Conservation (phyloP, 2,888 invertebrate genomes). For the Xanthostigma xanthostigma region DNA sequence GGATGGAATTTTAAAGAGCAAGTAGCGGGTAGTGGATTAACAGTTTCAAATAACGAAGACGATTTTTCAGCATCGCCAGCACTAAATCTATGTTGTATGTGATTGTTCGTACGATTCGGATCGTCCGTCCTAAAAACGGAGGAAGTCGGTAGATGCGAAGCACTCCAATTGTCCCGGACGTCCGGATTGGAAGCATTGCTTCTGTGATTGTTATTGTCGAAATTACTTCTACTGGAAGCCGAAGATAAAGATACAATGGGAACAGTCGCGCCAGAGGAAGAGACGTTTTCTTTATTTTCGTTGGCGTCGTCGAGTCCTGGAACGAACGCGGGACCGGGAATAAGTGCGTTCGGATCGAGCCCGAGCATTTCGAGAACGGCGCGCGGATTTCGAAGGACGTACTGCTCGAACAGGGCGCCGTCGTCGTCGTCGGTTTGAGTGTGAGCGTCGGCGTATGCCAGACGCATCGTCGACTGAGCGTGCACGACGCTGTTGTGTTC, state of each 20-base stretch:
- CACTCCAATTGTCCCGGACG: conserved; percentile 26
- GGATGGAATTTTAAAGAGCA: conserved; percentile 44
- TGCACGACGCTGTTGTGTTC: conserved; percentile 18
- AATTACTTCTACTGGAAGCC: not conserved
- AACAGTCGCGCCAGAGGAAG: no score
- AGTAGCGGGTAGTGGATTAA: conserved; percentile 42
- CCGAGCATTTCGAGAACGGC: conserved; percentile 59
- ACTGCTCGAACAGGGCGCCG: conserved; percentile 42
- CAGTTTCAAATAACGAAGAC: conserved; percentile 38
- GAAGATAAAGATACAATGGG: no score
- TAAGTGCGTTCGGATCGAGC: conserved; percentile 41
- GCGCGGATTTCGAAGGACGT: conserved; percentile 56
- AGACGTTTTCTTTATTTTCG: no score
- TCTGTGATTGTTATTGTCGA: conserved; percentile 19
- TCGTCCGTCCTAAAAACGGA: no score
- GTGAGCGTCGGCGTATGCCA: conserved; percentile 27
- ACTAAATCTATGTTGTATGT: conserved; percentile 45
- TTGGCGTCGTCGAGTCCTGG: conserved; percentile 17
- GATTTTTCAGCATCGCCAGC: conserved; percentile 51
- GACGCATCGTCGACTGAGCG: conserved; percentile 29
- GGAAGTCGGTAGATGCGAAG: no score
- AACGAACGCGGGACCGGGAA: conserved; percentile 43
- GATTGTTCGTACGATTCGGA: conserved; percentile 13
- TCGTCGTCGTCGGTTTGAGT: conserved; percentile 51
- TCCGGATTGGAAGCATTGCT: conserved; percentile 25